Evolutionary conservation across 2,888 invertebrate genomes (phyloP), one percentile per base, ranked within the genome.

Genomic region (Dolomedes plantarius): DNA sequence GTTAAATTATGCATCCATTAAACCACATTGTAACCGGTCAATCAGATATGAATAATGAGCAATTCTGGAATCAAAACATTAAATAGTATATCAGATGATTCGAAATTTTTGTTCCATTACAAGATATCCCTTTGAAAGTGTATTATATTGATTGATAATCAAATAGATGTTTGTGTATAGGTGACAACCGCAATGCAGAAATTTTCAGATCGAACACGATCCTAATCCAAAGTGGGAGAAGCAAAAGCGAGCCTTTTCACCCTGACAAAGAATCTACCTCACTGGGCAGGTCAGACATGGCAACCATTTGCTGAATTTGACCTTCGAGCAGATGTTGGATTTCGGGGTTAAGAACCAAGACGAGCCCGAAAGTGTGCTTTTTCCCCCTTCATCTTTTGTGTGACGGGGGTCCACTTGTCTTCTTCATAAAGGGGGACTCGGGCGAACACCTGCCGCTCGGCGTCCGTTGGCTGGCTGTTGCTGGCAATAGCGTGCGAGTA

Each of bases 301-400:
- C 41, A 56, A 56, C 5, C 56, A 56, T 56, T 56, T 23, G 3
- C 23, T 23, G 56, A 56, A 23, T 69, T 28, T 74, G 36, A 82
- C 81, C 81, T 82, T 82, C 73, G 62, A 75, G 81, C 82, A 83
- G 82, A 64, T 83, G 82, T 75, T 81, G 27, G 41, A 39, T 69
- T 23, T 69, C 50, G 65, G 76, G 72, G 80, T 76, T 31, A 76
- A 76, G 65, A 71, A 71, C 76, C 76, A 71, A 41, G 29, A 39
- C 41, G 65, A 13, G 13, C 32, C 31, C 16, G 29, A 69, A 31
- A 31, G 69, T 28, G 32, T 29, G 9, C 46, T 19, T 19, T 64
- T 23, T 56, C 41, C 65, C 72, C n/a, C 64, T 69, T 32, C 41
- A 19, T 32, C 69, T 69, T 69, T 69, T 69, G 69, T 68, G 68